A percentile compares a stretch with the other conserved stretches of the same genome.
phyloP scores from a whole-genome alignment of 1,140 invertebrate species.

The Philaenus spumarius region DNA sequence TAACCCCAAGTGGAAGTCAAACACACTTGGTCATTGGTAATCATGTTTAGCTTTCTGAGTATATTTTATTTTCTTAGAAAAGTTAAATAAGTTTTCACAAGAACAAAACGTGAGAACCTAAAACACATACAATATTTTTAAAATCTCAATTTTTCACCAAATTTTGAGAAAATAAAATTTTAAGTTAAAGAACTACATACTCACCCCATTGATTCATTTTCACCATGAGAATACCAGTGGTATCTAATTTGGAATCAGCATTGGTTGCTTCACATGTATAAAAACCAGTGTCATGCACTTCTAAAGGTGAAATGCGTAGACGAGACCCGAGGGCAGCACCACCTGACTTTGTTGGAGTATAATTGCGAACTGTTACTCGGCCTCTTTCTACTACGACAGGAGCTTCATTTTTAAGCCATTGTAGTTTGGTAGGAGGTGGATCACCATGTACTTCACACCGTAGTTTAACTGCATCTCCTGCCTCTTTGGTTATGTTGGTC shows the following conservation, averaged over 20 bases:
- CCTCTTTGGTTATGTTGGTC: slow-evolving; percentile 54
- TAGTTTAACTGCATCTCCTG: slow-evolving; percentile 53
- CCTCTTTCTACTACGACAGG: slow-evolving; percentile 47
- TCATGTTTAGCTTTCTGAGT: too few species aligned
- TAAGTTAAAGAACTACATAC: slow-evolving; percentile 5
- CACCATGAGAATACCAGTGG: slow-evolving; percentile 53
- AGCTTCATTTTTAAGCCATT: slow-evolving; percentile 62
- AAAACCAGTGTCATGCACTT: slow-evolving; percentile 58
- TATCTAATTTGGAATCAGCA: slow-evolving; percentile 49
- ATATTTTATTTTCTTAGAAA: too few species aligned
- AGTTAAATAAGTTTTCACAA: too few species aligned
- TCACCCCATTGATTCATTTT: slow-evolving; percentile 36
- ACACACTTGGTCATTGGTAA: too few species aligned
- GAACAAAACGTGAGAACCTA: too few species aligned
- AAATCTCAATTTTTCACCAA: too few species aligned
- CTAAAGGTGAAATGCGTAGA: slow-evolving; percentile 53
- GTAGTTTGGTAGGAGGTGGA: slow-evolving; percentile 48
- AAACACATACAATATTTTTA: too few species aligned
- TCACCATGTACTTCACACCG: slow-evolving; percentile 62
- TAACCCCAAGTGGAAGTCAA: too few species aligned
- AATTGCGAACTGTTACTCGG: slow-evolving; percentile 34
- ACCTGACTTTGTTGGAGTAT: slow-evolving; percentile 4
- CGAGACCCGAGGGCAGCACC: slow-evolving; percentile 37
- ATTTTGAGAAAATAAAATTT: neutral
- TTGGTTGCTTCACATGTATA: slow-evolving; percentile 61